Base-by-base conservation (phyloP, 2,888 invertebrate genomes). In the Drosophila planitibia region DNA sequence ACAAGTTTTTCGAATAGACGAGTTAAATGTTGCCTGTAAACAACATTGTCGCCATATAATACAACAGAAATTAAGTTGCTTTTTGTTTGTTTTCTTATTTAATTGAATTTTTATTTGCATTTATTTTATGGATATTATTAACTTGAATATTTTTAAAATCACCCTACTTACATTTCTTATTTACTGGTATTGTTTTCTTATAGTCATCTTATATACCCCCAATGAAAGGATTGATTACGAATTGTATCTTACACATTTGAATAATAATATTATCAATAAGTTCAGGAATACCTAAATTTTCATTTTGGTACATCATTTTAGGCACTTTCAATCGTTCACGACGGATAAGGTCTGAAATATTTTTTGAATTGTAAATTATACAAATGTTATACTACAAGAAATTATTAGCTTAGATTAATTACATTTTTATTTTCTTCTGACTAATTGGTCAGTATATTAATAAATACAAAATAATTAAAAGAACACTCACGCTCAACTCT, bases 301-400 rank as follows among this genome's bases (percentile, higher is more conserved):
- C n/a, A 1, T 39, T 0, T n/a, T n/a, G 39, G 39, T 9, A n/a
- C 2, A 4, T 41, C 0, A 41, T 2, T 41, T n/a, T 44, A 3
- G 22, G 6, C 22, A 6, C 6, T 44, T 44, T 14, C 3, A 7
- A 3, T 44, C 14, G 1, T 14, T 14, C 7, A 14, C 7, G 22
- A 14, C 0, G 14, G 7, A 22, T 22, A 22, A 22, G 7, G 1
- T 22, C 6, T 7, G 6, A 14, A 44, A 22, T 22, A 6, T 6
- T 9, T 9, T n/a, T 19, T 1, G 9, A n/a, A 41, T 0, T n/a
- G 2, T 12, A 41, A n/a, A 41, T 22, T 12, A 22, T 41, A 2
- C n/a, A n/a, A 41, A 6, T 22, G 12, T n/a, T n/a, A 14, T 22
- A 41, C 10, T 5, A 41, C 1, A 22, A 14, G 4, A 22, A 1